phyloP scores from a whole-genome alignment of 2,797 vertebrate genomes.

The Falco cherrug region DNA sequence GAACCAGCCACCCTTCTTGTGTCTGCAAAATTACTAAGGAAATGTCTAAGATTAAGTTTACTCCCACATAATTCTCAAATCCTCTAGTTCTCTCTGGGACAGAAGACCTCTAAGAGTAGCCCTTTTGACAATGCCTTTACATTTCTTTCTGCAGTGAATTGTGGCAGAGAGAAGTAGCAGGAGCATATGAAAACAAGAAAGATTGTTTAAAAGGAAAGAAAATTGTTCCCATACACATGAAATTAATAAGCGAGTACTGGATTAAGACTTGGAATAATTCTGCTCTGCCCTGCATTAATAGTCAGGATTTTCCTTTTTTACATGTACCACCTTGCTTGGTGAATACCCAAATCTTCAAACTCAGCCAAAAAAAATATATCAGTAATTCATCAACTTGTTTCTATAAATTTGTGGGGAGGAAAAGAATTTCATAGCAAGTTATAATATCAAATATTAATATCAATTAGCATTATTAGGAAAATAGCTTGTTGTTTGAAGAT shows the following conservation, averaged over 20 bases:
- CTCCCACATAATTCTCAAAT: conserved; percentile 20
- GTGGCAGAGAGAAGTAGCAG: not conserved
- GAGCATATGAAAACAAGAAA: not conserved
- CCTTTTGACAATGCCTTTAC: not conserved
- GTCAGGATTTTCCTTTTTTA: not conserved
- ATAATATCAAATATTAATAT: not conserved
- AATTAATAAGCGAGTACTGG: not conserved
- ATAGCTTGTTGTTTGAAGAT: not conserved
- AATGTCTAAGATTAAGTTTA: conserved; percentile 46
- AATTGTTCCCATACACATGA: not conserved
- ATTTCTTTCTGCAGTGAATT: not conserved
- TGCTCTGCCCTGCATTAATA: not conserved
- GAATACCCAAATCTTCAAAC: not conserved
- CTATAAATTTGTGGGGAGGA: not conserved
- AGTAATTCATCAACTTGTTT: conserved; percentile 7
- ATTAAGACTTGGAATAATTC: not conserved
- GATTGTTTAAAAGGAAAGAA: not conserved
- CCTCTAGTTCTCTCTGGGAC: not conserved
- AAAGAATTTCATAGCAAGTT: not conserved
- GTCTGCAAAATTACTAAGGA: conserved; percentile 43
- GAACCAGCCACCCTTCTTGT: not conserved
- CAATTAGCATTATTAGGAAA: not conserved
- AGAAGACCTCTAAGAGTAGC: not conserved
- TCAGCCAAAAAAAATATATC: not conserved
- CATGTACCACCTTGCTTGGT: not conserved